Percentiles rank a stretch among this genome's conserved stretches.
These are phyloP conservation scores for Pseudorhiza aurosa DNA, from an alignment of 30 jellyfish, hydroid and myxozoan species.

Conservation along the genomic window DNA sequence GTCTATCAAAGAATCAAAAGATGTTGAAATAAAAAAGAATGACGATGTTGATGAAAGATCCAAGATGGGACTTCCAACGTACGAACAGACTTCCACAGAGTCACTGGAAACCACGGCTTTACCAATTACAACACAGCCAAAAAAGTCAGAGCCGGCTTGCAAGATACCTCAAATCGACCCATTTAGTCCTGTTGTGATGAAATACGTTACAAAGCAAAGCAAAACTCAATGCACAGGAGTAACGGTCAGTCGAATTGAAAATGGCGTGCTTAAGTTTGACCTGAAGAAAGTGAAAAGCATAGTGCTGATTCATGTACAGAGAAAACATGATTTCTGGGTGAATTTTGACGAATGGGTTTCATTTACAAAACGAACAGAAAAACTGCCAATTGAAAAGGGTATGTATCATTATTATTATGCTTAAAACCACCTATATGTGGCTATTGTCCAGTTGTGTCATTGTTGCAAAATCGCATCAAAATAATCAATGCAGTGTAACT, in stretches of 20 bases:
- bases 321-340: slow-evolving; percentile 28
- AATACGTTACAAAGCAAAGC: not conserved
- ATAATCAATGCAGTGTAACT: no score
- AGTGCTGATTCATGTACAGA: not conserved
- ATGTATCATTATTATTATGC: no score
- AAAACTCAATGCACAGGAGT: slow-evolving; percentile 4
- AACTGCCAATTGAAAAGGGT: not conserved
- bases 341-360: slow-evolving; percentile 14
- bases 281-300: slow-evolving; percentile 12
- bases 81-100: no score
- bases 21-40: not conserved
- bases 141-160: slow-evolving; percentile 9
- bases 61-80: not conserved
- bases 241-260: not conserved
- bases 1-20: not conserved
- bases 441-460: no score
- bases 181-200: slow-evolving; percentile 18
- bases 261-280: slow-evolving; percentile 11
- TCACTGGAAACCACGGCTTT: not conserved
- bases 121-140: not conserved
- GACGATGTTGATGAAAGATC: not conserved
- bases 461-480: no score
- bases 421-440: no score
- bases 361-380: not conserved
- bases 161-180: slow-evolving; percentile 26